These are phyloP conservation scores for Napeogenes inachia DNA, from an alignment of 2,888 invertebrate genomes.

Conservation along the genomic window DNA sequence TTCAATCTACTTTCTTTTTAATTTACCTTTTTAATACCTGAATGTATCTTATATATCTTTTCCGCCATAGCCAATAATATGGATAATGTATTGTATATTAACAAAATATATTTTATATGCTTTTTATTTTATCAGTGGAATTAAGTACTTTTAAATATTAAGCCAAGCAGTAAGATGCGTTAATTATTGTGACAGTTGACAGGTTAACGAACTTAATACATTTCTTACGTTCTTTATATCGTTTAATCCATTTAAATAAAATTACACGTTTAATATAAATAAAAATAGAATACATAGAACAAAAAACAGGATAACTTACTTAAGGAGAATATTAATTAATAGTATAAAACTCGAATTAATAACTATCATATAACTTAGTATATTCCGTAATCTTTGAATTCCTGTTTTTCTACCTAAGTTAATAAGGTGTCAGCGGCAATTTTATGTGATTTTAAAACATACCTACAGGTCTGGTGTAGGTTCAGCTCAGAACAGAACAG, in stretches of 20 bases:
- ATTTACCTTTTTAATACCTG: too few species aligned
- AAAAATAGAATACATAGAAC: constrained; percentile 2
- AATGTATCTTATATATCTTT: too few species aligned
- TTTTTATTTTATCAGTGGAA: constrained; percentile 3
- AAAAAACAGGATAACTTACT: constrained; percentile 33
- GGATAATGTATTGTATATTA: background rate
- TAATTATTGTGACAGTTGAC: constrained; percentile 4
- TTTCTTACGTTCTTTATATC: too few species aligned
- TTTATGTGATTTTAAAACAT: constrained; percentile 49
- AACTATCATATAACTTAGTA: background rate
- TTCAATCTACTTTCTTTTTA: too few species aligned
- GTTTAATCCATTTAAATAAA: too few species aligned
- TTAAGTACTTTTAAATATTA: background rate
- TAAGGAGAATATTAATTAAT: constrained; percentile 26
- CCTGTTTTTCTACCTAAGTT: constrained; percentile 47
- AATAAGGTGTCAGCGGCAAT: constrained; percentile 62
- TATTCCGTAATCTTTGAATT: constrained; percentile 36
- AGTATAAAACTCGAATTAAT: background rate
- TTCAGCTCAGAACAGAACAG: constrained; percentile 59
- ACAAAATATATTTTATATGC: constrained; percentile 10
- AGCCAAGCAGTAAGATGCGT: background rate
- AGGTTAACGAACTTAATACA: background rate
- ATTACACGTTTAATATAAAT: background rate
- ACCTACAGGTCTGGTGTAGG: constrained; percentile 56
- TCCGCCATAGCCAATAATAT: background rate